Evolutionary conservation across 2,888 invertebrate species (phyloP).

Genomic region (Lomographa bimaculata): DNA sequence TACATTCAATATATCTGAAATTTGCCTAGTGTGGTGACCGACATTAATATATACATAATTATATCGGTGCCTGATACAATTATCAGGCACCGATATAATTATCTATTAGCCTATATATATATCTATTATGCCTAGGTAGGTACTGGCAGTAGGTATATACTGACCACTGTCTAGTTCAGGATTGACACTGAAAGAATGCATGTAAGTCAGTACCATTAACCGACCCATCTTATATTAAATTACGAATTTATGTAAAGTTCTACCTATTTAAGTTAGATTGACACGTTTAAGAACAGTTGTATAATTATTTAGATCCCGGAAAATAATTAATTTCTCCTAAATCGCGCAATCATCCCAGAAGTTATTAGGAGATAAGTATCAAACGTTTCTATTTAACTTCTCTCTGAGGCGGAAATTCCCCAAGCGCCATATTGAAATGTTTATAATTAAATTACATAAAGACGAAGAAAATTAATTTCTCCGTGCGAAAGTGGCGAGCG

Average conservation of each 20-base stretch:
- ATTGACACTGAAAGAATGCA: too few species aligned
- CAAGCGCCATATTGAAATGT: conserved; percentile 83
- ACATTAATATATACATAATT: too few species aligned
- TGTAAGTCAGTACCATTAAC: too few species aligned
- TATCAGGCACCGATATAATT: too few species aligned
- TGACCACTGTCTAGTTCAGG: too few species aligned
- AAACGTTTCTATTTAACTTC: conserved; percentile 84
- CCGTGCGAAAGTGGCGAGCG: conserved; percentile 77
- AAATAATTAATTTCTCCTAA: conserved; percentile 69
- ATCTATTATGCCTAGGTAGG: too few species aligned
- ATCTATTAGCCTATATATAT: too few species aligned
- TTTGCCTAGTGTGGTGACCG: too few species aligned
- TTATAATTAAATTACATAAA: conserved; percentile 84
- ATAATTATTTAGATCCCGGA: conserved; percentile 41
- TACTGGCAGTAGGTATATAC: too few species aligned
- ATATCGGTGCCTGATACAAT: too few species aligned
- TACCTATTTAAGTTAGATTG: conserved; percentile 21
- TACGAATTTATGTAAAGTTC: not conserved
- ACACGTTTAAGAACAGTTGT: conserved; percentile 17
- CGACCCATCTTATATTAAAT: too few species aligned
- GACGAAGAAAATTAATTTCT: conserved; percentile 84
- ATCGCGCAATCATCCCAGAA: conserved; percentile 78
- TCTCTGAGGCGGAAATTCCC: conserved; percentile 78
- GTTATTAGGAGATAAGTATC: conserved; percentile 82
- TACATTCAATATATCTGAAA: too few species aligned